Evolutionary conservation across 2,797 vertebrate genomes (phyloP), one percentile per base, ranked within the genome.

Genomic region (Tinamus major): DNA sequence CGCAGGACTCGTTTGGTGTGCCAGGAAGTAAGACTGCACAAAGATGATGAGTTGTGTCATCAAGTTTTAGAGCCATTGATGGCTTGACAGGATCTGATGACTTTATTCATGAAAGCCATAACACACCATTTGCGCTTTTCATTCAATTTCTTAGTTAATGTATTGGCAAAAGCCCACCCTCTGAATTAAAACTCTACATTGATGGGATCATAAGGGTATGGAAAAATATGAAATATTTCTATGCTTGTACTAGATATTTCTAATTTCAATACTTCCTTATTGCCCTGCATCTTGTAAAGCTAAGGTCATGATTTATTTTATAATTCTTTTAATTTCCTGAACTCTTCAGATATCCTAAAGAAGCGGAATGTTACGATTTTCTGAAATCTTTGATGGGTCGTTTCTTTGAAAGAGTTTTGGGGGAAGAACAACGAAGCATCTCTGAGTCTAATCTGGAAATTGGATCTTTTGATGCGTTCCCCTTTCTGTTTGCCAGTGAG

Each of bases 1-100:
- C 12, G 4, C 20, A 41, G 21, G 71, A 61, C 39, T 53, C 21
- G 48, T 68, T 46, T 0, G 0, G 48, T 0, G 0, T 83, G 31
- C 29, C 31, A 31, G 53, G n/a, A 85, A 64, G 20, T 24, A 18
- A 69, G 42, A 24, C 17, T 4, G 14, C n/a, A 23, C 1, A 0
- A 51, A 70, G 26, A 33, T 1, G 1, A 19, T 53, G 35, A 4
- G 1, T 79, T 82, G 48, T 46, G 27, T 69, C 33, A 6, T 4
- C 27, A 64, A 41, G 33, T 58, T 74, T 72, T 13, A 79, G 55
- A 82, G 48, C 21, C 72, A 8, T 20, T 2, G 6, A 46, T 21
- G 23, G 46, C 15, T 7, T 49, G 12, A 21, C 44, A 33, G 17
- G 24, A 37, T 63, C 59, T n/a, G 29, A 80, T 9, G 9, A 41